A percentile compares a stretch with the other conserved stretches of the same genome.
phyloP scores from a whole-genome alignment of 2,113 vertebrate genomes.

The Anas platyrhynchos region DNA sequence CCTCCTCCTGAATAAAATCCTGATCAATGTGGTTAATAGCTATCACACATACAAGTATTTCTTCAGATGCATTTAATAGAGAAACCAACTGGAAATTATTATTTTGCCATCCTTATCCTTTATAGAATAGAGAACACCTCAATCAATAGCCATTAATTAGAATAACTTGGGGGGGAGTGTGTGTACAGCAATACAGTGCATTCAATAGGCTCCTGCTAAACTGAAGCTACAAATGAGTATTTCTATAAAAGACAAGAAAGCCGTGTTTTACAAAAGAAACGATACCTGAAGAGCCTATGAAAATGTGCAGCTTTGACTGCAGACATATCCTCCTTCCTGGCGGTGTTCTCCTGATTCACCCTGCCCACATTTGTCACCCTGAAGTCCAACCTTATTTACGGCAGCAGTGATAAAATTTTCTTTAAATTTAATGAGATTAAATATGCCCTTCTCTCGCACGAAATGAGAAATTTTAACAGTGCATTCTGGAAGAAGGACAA shows the following conservation, averaged over 20 bases:
- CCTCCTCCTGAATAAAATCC: not conserved
- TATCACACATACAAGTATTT: not conserved
- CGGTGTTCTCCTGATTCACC: not conserved
- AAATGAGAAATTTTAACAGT: constrained; percentile 47
- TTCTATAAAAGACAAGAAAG: not conserved
- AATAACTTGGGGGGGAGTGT: not conserved
- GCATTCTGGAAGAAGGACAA: constrained; percentile 45
- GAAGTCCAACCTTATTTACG: not conserved
- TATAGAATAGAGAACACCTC: not conserved
- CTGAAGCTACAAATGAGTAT: not conserved
- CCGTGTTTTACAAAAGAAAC: not conserved
- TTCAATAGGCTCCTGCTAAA: not conserved
- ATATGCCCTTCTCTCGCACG: constrained; percentile 16
- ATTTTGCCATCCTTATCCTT: not conserved
- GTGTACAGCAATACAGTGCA: not conserved
- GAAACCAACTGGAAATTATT: not conserved
- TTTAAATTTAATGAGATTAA: constrained; percentile 41
- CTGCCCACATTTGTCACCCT: not conserved
- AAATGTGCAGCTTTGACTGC: not conserved
- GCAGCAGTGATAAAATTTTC: constrained; percentile 45
- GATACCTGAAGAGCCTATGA: not conserved
- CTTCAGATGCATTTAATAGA: not conserved
- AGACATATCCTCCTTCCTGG: not conserved
- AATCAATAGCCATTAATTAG: not conserved
- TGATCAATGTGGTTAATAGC: not conserved